Base-by-base conservation (phyloP, 1,140 invertebrate species). In the Drosophila carrolli region DNA sequence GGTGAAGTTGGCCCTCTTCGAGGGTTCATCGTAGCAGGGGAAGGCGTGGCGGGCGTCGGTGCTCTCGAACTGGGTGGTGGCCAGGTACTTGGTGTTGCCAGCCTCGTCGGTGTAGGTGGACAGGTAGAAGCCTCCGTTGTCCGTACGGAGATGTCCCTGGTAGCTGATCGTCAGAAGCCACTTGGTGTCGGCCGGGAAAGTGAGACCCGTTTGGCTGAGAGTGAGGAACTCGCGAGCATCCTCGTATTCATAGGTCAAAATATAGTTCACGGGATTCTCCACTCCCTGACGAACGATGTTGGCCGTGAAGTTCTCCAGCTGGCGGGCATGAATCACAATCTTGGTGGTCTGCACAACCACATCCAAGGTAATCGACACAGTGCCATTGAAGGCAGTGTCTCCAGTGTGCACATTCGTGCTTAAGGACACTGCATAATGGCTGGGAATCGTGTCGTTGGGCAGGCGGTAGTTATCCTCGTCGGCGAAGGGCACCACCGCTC, bases 11-110 rank as follows among this genome's bases (percentile, higher is more conserved):
- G 97, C 96, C 83, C 98, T 97, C 67, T 97, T 94, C 1, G 83
- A 93, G 0, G 98, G 98, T 83, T 99, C 97, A 90, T 99, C 98
- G 85, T 97, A 97, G 91, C 97, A 98, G 0, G 97, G 97, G 85
- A 98, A 98, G 1, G 96, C 96, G 62, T 95, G 94, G 7, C 97
- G 93, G 1, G 97, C 97, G 90, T 96, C 95, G 0, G 95, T 96
- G 1, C 96, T 94, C 84, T 97, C 95, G 81, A 98, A 96, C 90
- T 98, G 97, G 0, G 96, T 97, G 3, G 94, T 95, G 9, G 95
- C 95, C 38, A 97, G 88, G 81, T 94, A 95, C 60, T 96, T 96
- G 32, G 41, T 75, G 5, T 74, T 88, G 10, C 93, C 93, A 11
- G 83, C 55, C 0, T 81, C 77, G 41, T 94, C 92, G 4, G 93